Evolutionary conservation across 2,888 invertebrate genomes (phyloP), one percentile per base, ranked within the genome.

Genomic region (Mesoligia furuncula): DNA sequence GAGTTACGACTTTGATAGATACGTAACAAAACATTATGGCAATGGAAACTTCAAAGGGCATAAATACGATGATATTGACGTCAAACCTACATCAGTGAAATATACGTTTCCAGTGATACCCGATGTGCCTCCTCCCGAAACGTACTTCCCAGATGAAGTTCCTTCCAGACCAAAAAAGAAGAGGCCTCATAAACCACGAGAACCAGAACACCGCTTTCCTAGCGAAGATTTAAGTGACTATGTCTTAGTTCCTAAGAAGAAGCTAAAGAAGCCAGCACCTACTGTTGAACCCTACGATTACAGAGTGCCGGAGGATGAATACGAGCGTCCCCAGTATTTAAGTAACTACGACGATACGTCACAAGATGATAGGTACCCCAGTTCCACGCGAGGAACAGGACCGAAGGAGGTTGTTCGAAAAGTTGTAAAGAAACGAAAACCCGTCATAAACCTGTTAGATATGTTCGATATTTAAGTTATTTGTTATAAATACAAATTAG

Each of bases 171-270:
- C 95, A 3, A 95, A 95, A 83, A 95, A 94, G 89, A 95, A 95
- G 80, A 94, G 93, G 62, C 96, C 95, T 61, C 85, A 90, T 42
- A 95, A 95, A 80, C 62, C 81, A 7, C 68, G 89, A 31, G 89
- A 91, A 76, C 90, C 93, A 9, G 94, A 96, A 78, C 90, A 89
- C 11, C 88, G 77, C n/a, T 87, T 87, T 66, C 87, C 91, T 3
- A 90, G 88, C 77, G 95, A 95, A 45, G 94, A 95, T 77, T 84
- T 94, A 74, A 95, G 95, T 84, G 96, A 96, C 79, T 96, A 95
- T 65, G 92, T 95, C 76, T 90, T 95, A 85, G 95, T 96, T 42
- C 96, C 96, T 57, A 96, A 96, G 84, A 96, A 95, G 89, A 96
- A 96, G 85, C 90, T 93, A 73, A 96, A 94, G 82, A 88, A 87